Evolutionary conservation across 1,140 invertebrate genomes (phyloP).

Genomic region (Agrilus planipennis): DNA sequence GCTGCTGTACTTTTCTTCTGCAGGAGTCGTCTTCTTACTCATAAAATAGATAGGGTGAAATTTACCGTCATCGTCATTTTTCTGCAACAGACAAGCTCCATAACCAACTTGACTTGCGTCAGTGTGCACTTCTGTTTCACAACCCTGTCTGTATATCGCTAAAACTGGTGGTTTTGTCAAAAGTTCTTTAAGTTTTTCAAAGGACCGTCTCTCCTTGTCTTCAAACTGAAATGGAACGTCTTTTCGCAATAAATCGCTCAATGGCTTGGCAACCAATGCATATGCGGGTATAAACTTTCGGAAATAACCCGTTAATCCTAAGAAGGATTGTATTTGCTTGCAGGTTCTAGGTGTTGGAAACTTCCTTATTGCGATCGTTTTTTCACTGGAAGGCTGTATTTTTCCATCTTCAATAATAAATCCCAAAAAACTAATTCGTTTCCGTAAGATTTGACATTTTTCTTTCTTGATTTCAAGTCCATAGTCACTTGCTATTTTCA

Average conservation of each 20-base stretch:
- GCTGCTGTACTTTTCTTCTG: conserved; percentile 33
- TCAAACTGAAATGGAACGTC: conserved; percentile 17
- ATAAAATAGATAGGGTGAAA: conserved; percentile 33
- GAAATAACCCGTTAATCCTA: conserved; percentile 18
- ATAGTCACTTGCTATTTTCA: neutral
- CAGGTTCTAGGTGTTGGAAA: neutral
- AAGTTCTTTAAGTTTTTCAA: conserved; percentile 3
- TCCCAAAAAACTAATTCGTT: neutral
- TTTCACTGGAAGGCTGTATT: neutral
- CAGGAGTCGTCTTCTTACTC: conserved; percentile 22
- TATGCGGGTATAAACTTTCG: conserved; percentile 26
- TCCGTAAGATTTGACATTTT: conserved; percentile 7
- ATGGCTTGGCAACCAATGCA: conserved; percentile 18
- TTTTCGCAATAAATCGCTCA: conserved; percentile 23
- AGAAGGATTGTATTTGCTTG: conserved; percentile 4
- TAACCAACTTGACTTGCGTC: conserved; percentile 20
- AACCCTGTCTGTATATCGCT: conserved; percentile 24
- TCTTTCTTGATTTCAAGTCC: conserved; percentile 2
- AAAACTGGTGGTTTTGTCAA: conserved; percentile 19
- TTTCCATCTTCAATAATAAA: neutral
- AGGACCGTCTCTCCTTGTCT: conserved; percentile 2
- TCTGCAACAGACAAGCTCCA: conserved; percentile 25
- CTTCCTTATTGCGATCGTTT: conserved; percentile 1
- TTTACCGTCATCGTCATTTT: conserved; percentile 15
- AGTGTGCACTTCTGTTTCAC: conserved; percentile 23